Conservation (phyloP, 2,888 invertebrate species). For the Petrophora chlorosata region DNA sequence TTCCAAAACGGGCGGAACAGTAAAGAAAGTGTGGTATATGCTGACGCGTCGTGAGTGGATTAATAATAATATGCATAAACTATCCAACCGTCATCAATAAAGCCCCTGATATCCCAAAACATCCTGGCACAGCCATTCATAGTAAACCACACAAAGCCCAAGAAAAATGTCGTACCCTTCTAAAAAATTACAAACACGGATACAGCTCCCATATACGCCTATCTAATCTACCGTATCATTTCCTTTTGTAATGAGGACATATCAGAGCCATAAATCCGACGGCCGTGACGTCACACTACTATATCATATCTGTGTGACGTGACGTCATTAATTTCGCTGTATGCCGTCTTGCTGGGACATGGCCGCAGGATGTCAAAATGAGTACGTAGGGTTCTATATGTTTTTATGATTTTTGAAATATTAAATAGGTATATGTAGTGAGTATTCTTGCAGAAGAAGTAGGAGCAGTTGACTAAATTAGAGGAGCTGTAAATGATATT, state of each 20-base stretch:
- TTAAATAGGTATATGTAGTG: too few relatives aligned
- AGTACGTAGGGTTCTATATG: constrained; percentile 11
- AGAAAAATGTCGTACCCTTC: constrained; percentile 24
- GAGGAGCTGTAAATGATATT: too few relatives aligned
- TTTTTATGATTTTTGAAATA: too few relatives aligned
- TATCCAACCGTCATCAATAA: background rate
- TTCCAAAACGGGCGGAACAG: too few relatives aligned
- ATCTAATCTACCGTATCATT: constrained; percentile 42
- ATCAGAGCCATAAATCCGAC: constrained; percentile 49
- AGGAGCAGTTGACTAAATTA: too few relatives aligned
- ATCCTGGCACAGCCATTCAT: background rate
- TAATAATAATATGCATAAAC: too few relatives aligned
- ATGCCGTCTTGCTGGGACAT: constrained; percentile 40
- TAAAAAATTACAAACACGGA: constrained; percentile 27
- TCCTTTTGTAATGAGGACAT: constrained; percentile 50
- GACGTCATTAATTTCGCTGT: constrained; percentile 61
- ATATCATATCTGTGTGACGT: constrained; percentile 61
- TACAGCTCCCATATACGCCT: constrained; percentile 21
- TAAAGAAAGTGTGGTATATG: too few relatives aligned
- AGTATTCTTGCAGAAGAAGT: too few relatives aligned
- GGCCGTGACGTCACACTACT: constrained; percentile 45
- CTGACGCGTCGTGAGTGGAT: too few relatives aligned
- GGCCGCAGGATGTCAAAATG: constrained; percentile 26
- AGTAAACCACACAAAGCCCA: constrained; percentile 21
- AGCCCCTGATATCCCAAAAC: background rate